Base-by-base conservation (phyloP, 2,888 invertebrate genomes). In the Euphydryas editha region DNA sequence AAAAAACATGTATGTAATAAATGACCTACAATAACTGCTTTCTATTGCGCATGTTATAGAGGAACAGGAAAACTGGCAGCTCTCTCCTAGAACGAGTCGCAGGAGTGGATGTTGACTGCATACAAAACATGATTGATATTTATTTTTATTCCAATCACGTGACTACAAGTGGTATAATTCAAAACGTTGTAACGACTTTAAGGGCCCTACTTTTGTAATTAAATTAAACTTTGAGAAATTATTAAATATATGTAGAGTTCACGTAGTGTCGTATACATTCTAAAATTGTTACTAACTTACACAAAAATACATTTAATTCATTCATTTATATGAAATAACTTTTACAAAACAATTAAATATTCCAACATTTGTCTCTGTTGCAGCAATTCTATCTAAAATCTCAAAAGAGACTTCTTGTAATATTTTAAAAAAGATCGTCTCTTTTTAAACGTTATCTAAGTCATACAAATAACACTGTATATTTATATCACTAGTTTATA, bases 31-130 rank as follows among this genome's bases (percentile, higher is more conserved):
- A 56, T 44, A 46, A 24, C 51, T 69, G 76, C 85, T 86, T 86
- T 85, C 84, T 82, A 86, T 83, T 73, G 75, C 72, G 54, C 62
- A 62, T 65, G 68, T 79, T 81, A 76, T 79, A 75, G 73, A 76
- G 80, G 78, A 80, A 83, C 82, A 85, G 88, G 86, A 87, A 89
- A 89, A 86, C 80, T 61, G 70, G 47, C 78, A 78, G 76, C 86
- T 87, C 89, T 87, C 89, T 85, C 75, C 71, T 78, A 80, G 79
- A 82, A 79, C 79, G 77, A 78, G 79, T 76, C 70, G 72, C 72
- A 73, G 76, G 75, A 77, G 68, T 59, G 71, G 69, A 81, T 82
- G 80, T 75, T 63, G 64, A 65, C 68, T 77, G 88, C 84, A 89
- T 88, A 87, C 79, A 81, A 88, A 90, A 76, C 73, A 78, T 75